A percentile compares a stretch with the other conserved stretches of the same genome.
Conservation (phyloP, 2,797 vertebrate species). For the Oceanodroma leucorhoa region DNA sequence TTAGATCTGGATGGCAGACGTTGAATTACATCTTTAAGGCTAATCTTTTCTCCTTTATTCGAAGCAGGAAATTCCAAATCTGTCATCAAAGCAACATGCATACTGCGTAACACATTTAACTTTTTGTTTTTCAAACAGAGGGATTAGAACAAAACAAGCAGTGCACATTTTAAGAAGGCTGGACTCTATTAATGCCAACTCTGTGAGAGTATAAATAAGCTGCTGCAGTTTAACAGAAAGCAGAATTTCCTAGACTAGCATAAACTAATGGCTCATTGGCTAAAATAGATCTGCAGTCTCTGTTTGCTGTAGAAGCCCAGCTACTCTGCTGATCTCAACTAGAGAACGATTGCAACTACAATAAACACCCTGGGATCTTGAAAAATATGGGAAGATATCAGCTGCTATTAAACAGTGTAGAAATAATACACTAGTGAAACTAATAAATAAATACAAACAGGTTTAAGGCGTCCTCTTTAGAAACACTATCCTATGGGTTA, state of each 20-base stretch:
- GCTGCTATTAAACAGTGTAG: not conserved
- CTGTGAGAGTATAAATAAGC: not conserved
- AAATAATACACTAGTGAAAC: not conserved
- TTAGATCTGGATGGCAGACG: not conserved
- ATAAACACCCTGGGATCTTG: not conserved
- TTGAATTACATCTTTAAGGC: not conserved
- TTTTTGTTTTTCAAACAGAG: not conserved
- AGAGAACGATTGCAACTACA: not conserved
- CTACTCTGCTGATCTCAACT: not conserved
- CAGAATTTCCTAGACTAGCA: not conserved
- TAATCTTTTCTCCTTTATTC: not conserved
- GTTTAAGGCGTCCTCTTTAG: not conserved
- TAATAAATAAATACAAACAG: conserved; percentile 14
- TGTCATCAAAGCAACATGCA: not conserved
- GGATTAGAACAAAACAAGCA: not conserved
- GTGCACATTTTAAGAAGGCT: not conserved
- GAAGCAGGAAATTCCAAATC: not conserved
- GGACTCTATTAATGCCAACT: not conserved
- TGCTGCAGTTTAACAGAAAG: not conserved
- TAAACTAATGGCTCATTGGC: not conserved
- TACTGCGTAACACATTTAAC: not conserved
- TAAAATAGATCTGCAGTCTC: not conserved
- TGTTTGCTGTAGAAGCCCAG: not conserved
- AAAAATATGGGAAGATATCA: not conserved
- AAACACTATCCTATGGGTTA: not conserved